These are phyloP conservation scores for Lasioglossum figueresi DNA, from an alignment of 2,888 invertebrate genomes.

Conservation along the genomic window DNA sequence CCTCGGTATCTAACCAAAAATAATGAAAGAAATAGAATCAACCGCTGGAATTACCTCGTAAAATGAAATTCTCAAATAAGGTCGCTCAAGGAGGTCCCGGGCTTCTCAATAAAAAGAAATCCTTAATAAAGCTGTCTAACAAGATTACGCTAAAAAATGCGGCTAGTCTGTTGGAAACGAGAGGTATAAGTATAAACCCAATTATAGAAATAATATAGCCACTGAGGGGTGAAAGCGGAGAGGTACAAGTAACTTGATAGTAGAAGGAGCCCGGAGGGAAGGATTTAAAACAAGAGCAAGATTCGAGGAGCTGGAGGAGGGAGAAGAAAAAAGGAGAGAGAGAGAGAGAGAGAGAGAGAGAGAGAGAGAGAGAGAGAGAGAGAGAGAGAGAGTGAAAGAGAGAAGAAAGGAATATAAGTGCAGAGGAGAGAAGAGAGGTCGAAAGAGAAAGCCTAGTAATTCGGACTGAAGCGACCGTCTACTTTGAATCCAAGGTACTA, in stretches of 20 bases:
- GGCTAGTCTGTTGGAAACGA: background rate
- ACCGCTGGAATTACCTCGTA: constrained; percentile 8
- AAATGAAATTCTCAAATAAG: constrained; percentile 29
- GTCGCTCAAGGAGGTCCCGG: background rate
- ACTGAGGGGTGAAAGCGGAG: background rate
- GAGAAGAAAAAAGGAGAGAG: background rate
- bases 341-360: background rate
- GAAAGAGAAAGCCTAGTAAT: constrained; percentile 61
- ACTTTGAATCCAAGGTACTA: constrained; percentile 53
- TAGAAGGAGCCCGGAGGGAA: background rate
- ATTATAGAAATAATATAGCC: constrained; percentile 28
- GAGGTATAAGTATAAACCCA: constrained; percentile 14
- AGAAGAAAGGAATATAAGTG: constrained; percentile 4
- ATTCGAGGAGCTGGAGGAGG: background rate
- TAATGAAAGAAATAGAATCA: background rate
- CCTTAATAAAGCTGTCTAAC: constrained; percentile 33
- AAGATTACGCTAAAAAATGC: background rate
- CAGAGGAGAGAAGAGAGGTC: constrained; percentile 16
- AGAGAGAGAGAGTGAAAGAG: background rate
- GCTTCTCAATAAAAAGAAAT: background rate
- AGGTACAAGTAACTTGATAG: background rate
- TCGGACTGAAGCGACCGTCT: constrained; percentile 59
- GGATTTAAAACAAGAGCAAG: constrained; percentile 13
- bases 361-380: background rate
- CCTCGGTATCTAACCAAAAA: constrained; percentile 10